Base-by-base conservation (phyloP, 1,140 invertebrate genomes). In the Drosophila suzukii region DNA sequence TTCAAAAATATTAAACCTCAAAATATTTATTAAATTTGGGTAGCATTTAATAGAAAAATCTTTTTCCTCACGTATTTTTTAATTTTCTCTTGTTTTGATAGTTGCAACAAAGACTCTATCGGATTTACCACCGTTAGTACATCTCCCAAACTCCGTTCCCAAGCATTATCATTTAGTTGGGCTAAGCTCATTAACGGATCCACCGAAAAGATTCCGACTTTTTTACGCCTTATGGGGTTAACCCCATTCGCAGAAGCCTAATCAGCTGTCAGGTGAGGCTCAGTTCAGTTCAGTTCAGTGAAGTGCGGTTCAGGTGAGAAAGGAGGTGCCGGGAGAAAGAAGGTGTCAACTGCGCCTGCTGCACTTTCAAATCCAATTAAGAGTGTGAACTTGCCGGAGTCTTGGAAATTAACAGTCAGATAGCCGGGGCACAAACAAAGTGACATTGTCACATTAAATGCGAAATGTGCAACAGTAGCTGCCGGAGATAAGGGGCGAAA, bases 311-410 rank as follows among this genome's bases (percentile, higher is more conserved):
- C 4, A 49, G 43, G 36, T 36, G 58, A 34, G 20, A 11, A 34
- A 10, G 44, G 34, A 39, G 34, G 4, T 51, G 49, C 30, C n/a
- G 30, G 13, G 38, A 47, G 43, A 13, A 63, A 47, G 6, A 60
- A 76, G 74, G 74, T 76, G 74, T 76, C 74, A 76, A 60, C 70
- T 65, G 32, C 46, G 41, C 15, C 51, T 46, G 66, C 75, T 72
- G 79, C 78, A 86, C 82, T 86, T 86, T 86, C 83, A 83, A 86
- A 86, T 86, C 83, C 83, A 86, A 86, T 86, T 86, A 86, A 88
- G 79, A 86, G 83, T 86, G 83, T 88, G 83, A 86, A 86, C 83
- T 86, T 86, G 83, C 83, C 47, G 43, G 51, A 34, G 50, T 68
- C 54, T 60, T 75, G 67, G 60, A 85, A 85, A 85, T 89, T 83